phyloP scores from a whole-genome alignment of 2,113 vertebrate species.

The Mormoops blainvillei region DNA sequence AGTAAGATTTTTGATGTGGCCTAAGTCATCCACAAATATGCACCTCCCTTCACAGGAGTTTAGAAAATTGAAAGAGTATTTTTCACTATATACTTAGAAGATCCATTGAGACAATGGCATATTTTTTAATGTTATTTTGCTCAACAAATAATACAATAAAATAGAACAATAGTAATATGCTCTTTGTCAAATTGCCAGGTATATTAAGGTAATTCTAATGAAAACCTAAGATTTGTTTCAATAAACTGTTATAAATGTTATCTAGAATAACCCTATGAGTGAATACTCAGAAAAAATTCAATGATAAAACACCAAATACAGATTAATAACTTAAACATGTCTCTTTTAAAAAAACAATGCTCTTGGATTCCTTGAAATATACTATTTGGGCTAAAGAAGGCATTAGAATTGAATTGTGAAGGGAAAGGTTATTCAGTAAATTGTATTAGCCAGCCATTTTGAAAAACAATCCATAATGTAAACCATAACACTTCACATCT shows the following conservation, averaged over 20 bases:
- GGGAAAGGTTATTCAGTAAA: neutral
- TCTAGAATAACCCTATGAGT: neutral
- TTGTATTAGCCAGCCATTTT: neutral
- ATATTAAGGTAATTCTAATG: neutral
- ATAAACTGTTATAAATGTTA: neutral
- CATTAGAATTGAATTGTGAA: neutral
- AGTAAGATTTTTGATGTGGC: neutral
- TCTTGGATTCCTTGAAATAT: neutral
- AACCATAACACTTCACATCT: neutral
- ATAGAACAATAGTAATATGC: neutral
- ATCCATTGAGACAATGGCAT: neutral
- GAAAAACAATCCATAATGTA: neutral
- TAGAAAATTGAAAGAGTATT: neutral
- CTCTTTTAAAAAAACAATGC: neutral
- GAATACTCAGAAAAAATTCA: neutral
- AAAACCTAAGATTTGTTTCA: neutral
- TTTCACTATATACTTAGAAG: neutral
- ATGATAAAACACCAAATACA: neutral
- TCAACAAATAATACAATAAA: neutral
- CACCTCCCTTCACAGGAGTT: neutral
- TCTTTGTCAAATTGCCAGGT: neutral
- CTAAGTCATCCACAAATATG: neutral
- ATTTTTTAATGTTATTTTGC: neutral
- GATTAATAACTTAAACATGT: neutral
- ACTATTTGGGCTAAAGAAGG: neutral